These are phyloP conservation scores for Galeopsomyia nigrocyanea DNA, from an alignment of 2,888 invertebrate species.

Conservation along the genomic window DNA sequence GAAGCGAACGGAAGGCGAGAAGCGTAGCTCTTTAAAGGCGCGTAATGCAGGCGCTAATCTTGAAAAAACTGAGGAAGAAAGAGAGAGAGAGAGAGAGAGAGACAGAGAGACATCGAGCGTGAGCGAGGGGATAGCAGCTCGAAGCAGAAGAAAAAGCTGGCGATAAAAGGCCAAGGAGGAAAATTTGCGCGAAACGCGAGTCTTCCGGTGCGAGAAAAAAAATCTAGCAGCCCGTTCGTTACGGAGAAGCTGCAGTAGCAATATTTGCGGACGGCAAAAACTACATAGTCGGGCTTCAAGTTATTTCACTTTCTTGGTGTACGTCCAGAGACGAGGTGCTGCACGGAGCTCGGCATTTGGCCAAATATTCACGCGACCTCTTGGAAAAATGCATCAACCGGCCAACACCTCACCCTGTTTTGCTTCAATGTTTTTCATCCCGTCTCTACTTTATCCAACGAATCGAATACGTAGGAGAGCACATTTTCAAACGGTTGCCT, in stretches of 20 bases:
- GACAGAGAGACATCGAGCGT: too few relatives aligned
- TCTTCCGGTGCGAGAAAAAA: conserved; percentile 21
- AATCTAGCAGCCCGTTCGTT: conserved; percentile 31
- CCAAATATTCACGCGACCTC: conserved; percentile 60
- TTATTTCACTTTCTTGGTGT: conserved; percentile 52
- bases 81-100: too few relatives aligned
- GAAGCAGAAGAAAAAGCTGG: not conserved
- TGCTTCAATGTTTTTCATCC: not conserved
- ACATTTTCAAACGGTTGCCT: too few relatives aligned
- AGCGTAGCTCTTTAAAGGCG: too few relatives aligned
- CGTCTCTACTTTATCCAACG: not conserved
- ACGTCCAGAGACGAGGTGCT: conserved; percentile 46
- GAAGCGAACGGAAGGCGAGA: too few relatives aligned
- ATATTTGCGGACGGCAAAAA: conserved; percentile 20
- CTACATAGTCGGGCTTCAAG: conserved; percentile 20
- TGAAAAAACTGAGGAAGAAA: too few relatives aligned
- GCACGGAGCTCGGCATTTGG: conserved; percentile 54
- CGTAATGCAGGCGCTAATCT: too few relatives aligned
- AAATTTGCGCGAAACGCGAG: conserved; percentile 18
- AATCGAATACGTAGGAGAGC: not conserved
- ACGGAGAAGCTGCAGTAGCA: conserved; percentile 2
- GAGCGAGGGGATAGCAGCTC: too few relatives aligned
- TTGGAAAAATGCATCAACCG: conserved; percentile 39
- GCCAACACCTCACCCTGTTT: conserved; percentile 8
- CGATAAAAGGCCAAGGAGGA: not conserved